Percentiles rank a stretch among this genome's conserved stretches.
These are phyloP conservation scores for Nysson spinosus DNA, from an alignment of 2,888 invertebrate species.

Conservation along the genomic window DNA sequence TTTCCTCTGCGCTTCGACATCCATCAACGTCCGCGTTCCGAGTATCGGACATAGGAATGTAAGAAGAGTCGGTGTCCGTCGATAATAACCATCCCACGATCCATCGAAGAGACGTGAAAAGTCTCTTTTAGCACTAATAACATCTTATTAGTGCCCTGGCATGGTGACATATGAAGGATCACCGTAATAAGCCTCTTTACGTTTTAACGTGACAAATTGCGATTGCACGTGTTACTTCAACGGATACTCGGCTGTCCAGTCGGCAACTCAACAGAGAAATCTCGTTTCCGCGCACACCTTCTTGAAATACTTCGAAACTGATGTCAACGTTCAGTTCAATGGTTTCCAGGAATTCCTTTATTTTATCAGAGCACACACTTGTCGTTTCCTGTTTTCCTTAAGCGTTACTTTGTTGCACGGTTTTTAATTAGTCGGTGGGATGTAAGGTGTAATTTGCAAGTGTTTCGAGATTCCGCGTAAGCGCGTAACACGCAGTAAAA, in stretches of 20 bases:
- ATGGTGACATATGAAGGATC: conserved; percentile 57
- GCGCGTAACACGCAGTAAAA: too few relatives aligned
- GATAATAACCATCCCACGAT: conserved; percentile 62
- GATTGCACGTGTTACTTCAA: conserved; percentile 44
- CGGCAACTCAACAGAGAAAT: conserved; percentile 13
- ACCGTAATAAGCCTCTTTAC: conserved; percentile 58
- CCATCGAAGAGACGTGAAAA: conserved; percentile 55
- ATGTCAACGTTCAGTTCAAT: too few relatives aligned
- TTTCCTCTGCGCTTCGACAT: conserved; percentile 40
- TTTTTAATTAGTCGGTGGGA: too few relatives aligned
- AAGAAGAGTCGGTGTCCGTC: conserved; percentile 57
- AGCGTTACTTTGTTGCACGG: too few relatives aligned
- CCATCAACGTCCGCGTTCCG: conserved; percentile 53
- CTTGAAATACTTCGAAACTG: too few relatives aligned
- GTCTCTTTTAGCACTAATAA: conserved; percentile 61
- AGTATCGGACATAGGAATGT: conserved; percentile 42
- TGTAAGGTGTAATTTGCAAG: too few relatives aligned
- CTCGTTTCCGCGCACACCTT: conserved; percentile 22
- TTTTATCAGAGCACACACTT: too few relatives aligned
- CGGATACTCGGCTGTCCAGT: conserved; percentile 29
- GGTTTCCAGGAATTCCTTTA: too few relatives aligned
- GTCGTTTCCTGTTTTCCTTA: too few relatives aligned
- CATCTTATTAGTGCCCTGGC: conserved; percentile 57
- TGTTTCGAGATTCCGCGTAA: too few relatives aligned
- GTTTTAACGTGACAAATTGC: conserved; percentile 61